A percentile compares a stretch with the other conserved stretches of the same genome.
Evolutionary conservation across 2,113 vertebrate species (phyloP).

Genomic region (Castor canadensis): DNA sequence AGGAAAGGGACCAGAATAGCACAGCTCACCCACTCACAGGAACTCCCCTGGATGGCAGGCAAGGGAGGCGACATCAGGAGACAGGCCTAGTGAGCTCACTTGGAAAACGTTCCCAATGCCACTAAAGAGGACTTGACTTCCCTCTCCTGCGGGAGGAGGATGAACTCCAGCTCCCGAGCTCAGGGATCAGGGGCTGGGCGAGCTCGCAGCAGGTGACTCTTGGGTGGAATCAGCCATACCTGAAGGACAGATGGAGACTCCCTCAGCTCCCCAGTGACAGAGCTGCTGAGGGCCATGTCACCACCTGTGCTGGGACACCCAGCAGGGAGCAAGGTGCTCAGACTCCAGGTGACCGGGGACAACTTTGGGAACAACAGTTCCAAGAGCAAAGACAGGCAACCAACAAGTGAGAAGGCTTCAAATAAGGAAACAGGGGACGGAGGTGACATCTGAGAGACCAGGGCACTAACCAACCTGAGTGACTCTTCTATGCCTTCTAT

Average conservation of each 20-base stretch:
- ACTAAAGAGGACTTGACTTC: neutral
- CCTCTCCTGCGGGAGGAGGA: neutral
- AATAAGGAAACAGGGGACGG: too few species aligned
- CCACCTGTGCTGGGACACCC: neutral
- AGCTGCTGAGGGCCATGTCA: rapidly evolving
- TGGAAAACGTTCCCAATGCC: neutral
- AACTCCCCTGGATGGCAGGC: constrained; percentile 55
- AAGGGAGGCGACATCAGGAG: neutral
- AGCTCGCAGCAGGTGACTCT: neutral
- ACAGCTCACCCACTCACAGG: constrained; percentile 62
- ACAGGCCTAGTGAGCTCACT: neutral
- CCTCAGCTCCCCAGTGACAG: too few species aligned
- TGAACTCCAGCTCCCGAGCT: neutral
- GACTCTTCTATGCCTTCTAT: neutral
- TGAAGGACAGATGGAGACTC: neutral
- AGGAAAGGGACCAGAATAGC: constrained; percentile 67
- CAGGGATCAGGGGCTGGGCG: neutral
- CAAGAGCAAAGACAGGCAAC: too few species aligned
- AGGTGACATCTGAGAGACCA: neutral
- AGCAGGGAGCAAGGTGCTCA: neutral
- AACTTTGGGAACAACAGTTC: rapidly evolving
- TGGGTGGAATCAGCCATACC: rapidly evolving
- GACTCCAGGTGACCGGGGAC: neutral
- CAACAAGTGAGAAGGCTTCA: neutral
- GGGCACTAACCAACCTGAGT: neutral